These are phyloP conservation scores for Mormoops blainvillei DNA, from an alignment of 2,113 vertebrate species.

Conservation along the genomic window DNA sequence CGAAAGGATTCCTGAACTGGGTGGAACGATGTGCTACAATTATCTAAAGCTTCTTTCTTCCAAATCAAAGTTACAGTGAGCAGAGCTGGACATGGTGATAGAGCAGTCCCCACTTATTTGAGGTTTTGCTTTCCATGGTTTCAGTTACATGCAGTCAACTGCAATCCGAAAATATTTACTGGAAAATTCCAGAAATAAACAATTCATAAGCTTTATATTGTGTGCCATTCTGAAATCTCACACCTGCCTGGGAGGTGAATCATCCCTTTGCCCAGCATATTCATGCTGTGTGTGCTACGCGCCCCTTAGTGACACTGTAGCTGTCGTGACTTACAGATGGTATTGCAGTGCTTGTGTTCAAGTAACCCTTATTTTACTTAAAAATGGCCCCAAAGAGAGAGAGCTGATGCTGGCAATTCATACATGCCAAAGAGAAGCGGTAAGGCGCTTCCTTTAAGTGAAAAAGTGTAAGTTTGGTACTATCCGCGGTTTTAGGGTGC, in stretches of 20 bases:
- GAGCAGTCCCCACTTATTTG: neutral
- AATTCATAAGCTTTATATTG: neutral
- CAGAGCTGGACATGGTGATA: neutral
- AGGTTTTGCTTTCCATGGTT: neutral
- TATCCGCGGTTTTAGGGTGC: neutral
- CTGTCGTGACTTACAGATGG: neutral
- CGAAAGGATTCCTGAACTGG: neutral
- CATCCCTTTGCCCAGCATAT: neutral
- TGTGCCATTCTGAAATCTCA: neutral
- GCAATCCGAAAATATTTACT: neutral
- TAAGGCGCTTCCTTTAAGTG: neutral
- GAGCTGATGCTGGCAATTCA: neutral
- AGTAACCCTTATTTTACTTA: neutral
- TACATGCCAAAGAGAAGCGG: neutral
- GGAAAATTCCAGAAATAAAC: neutral
- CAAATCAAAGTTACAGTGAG: neutral
- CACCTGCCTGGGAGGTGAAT: neutral
- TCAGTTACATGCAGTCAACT: neutral
- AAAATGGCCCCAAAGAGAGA: neutral
- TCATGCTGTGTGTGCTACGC: no score
- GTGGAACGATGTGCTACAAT: neutral
- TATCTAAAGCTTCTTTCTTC: neutral
- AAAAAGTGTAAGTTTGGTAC: neutral
- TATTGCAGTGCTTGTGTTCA: neutral
- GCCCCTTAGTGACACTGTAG: neutral